phyloP scores from a whole-genome alignment of 2,797 vertebrate genomes.

The Channallabes apus region DNA sequence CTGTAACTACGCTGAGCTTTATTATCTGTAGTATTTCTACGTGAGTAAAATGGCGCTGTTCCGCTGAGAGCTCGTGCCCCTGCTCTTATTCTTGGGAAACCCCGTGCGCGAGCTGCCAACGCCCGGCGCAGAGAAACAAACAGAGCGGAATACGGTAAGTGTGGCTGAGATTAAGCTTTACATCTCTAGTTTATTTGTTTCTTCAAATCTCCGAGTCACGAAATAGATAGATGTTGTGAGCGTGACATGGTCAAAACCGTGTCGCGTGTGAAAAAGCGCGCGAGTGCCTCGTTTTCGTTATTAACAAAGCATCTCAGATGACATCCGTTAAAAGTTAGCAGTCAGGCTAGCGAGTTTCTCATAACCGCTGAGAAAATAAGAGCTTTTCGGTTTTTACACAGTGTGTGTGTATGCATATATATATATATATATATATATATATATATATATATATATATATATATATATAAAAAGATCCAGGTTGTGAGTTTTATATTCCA shows the following conservation, averaged over 20 bases:
- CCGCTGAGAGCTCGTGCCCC: slow-evolving; percentile 67
- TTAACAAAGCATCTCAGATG: slow-evolving; percentile 39
- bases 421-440: no score
- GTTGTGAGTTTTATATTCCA: no score
- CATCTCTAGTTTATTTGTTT: not conserved
- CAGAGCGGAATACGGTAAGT: slow-evolving; percentile 71
- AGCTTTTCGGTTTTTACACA: no score
- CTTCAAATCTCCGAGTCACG: no score
- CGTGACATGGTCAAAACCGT: no score
- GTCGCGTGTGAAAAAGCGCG: not conserved
- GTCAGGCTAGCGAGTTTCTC: slow-evolving; percentile 41
- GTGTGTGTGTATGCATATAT: no score
- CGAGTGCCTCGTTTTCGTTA: not conserved
- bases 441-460: no score
- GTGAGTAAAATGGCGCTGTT: not conserved
- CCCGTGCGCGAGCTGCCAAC: slow-evolving; percentile 81
- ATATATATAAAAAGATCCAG: not conserved
- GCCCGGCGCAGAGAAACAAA: slow-evolving; percentile 78
- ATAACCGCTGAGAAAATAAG: slow-evolving; percentile 9
- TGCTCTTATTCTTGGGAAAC: slow-evolving; percentile 75
- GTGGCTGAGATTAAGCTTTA: not conserved
- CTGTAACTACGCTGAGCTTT: no score
- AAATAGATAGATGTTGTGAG: fast-evolving
- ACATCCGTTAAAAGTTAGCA: slow-evolving; percentile 42
- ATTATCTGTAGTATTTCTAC: no score